Conservation (phyloP, 1,140 invertebrate genomes). For the Agrilus planipennis region DNA sequence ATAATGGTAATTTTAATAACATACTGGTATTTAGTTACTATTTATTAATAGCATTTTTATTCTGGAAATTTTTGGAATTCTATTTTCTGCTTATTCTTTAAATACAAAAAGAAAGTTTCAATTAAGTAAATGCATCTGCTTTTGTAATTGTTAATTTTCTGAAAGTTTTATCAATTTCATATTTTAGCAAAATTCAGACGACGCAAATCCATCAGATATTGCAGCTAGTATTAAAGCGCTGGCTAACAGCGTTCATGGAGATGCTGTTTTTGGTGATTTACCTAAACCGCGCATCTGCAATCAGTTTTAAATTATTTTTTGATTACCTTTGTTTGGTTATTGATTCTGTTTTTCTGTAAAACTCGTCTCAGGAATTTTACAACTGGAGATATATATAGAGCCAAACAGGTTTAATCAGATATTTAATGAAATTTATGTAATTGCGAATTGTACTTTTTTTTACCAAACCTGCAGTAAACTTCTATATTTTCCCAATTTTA, state of each 20-base stretch:
- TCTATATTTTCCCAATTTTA: too few species aligned
- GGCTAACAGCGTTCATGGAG: constrained; percentile 73
- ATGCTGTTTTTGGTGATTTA: constrained; percentile 70
- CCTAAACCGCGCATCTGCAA: constrained; percentile 70
- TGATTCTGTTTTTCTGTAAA: background rate
- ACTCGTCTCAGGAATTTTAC: too few species aligned
- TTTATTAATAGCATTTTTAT: too few species aligned
- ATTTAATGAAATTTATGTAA: too few species aligned
- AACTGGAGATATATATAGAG: too few species aligned
- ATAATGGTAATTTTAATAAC: constrained; percentile 35
- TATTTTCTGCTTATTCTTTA: too few species aligned
- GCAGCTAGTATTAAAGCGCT: constrained; percentile 77
- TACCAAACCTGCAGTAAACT: too few species aligned
- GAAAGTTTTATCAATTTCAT: constrained; percentile 10
- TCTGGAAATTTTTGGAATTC: too few species aligned
- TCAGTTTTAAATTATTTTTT: constrained; percentile 46
- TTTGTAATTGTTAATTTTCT: constrained; percentile 3
- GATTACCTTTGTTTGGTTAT: background rate
- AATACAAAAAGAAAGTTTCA: too few species aligned
- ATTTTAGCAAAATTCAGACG: constrained; percentile 16
- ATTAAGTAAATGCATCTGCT: background rate
- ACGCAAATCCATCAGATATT: constrained; percentile 50
- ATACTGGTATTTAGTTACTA: too few species aligned
- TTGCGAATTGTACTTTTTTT: too few species aligned
- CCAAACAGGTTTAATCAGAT: too few species aligned